Evolutionary conservation across 2,797 vertebrate species (phyloP).

Genomic region (Rhabdomys pumilio): DNA sequence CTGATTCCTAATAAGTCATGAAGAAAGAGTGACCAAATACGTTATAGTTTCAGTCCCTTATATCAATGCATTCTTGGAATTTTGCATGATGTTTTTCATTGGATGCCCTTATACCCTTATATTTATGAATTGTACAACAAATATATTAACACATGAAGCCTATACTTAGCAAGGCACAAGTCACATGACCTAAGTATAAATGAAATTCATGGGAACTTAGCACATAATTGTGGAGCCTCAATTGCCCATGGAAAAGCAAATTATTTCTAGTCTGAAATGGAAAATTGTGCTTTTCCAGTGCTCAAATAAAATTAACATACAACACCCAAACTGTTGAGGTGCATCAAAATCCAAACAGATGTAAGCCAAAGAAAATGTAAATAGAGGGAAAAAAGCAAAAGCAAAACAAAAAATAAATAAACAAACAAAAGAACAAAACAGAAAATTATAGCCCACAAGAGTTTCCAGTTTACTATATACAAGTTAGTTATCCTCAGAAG

Average conservation of each 20-base stretch:
- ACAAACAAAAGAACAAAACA: neutral
- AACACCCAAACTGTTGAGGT: neutral
- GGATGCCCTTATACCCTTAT: neutral
- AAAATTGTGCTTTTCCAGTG: neutral
- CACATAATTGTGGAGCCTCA: neutral
- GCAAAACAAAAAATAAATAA: neutral
- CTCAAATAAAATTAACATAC: neutral
- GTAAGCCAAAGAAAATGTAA: neutral
- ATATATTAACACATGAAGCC: neutral
- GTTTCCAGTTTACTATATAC: neutral
- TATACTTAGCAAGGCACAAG: neutral
- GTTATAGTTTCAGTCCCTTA: neutral
- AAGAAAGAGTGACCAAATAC: neutral
- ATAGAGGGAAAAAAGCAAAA: neutral
- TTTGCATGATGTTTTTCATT: neutral
- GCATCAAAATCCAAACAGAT: neutral
- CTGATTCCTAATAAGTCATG: neutral
- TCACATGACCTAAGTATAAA: neutral
- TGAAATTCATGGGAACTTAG: neutral
- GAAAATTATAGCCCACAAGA: neutral
- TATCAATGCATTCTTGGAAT: neutral
- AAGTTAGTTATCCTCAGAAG: neutral
- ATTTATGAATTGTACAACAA: neutral
- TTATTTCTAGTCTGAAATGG: neutral
- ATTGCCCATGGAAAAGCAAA: neutral